Evolutionary conservation across 2,888 invertebrate genomes (phyloP), one percentile per base, ranked within the genome.

Genomic region (Gibbula magus): DNA sequence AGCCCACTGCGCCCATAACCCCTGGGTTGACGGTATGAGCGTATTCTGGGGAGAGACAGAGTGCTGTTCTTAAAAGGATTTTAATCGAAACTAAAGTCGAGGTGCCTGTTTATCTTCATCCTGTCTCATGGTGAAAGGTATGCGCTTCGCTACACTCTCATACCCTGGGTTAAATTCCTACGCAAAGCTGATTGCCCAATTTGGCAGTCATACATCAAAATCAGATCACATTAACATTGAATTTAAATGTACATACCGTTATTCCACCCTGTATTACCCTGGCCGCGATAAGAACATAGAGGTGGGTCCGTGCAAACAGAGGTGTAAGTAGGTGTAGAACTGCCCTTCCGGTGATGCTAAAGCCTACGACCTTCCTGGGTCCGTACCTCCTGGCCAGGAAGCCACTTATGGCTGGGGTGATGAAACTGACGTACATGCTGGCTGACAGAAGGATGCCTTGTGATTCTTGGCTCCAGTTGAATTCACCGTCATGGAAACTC

Each of bases 371-470:
- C 20, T n/a, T 52, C 54, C 32, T 75, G 18, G 54, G 54, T 0
- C 75, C 75, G 32, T 54, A 75, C 32, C 39, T 52, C 54, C 39
- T 52, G 32, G 75, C 53, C 3, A 75, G 32, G 1, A 75, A 53
- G 25, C 75, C 75, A n/a, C 54, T 54, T 32, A 54, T 10, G 54
- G 56, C 29, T 13, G 75, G 75, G 1, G 75, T 35, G 29, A 54
- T 16, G 54, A 75, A 67, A 1, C 45, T 29, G 16, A 77, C 56
- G 35, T 70, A 80, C 75, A 76, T 25, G 13, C 20, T 20, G 18
- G 73, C 73, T 18, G 75, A 75, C 2, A 75, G 54, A n/a, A 75
- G 20, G 54, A 75, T 52, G 0, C 75, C 75, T 20, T 75, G 75
- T 25, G 75, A 32, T 18, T 16, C n/a, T 18, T 52, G 54, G n/a